Evolutionary conservation across 2,888 invertebrate genomes (phyloP).

Genomic region (Apocheima hispidaria): DNA sequence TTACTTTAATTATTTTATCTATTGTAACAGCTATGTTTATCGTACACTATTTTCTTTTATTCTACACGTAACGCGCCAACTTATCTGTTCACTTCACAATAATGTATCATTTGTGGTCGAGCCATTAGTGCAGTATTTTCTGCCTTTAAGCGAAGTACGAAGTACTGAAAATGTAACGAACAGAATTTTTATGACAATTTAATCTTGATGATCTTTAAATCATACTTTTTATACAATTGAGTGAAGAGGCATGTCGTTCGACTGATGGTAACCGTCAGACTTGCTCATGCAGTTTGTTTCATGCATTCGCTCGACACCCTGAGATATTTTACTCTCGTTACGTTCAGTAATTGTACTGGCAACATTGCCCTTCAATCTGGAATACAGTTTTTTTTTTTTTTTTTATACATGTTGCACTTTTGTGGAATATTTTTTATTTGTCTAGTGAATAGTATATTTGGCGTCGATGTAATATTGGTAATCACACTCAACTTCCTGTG

Average conservation of each 20-base stretch:
- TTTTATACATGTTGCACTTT: too few relatives aligned
- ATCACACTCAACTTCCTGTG: conserved; percentile 63
- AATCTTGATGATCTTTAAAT: not conserved
- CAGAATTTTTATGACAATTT: not conserved
- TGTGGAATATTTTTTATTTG: not conserved
- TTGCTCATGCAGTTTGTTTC: too few relatives aligned
- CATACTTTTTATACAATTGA: too few relatives aligned
- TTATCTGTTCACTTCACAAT: not conserved
- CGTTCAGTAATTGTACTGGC: too few relatives aligned
- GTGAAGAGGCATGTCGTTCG: too few relatives aligned
- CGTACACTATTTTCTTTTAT: conserved; percentile 34
- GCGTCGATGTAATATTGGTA: conserved; percentile 49
- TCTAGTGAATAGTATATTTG: not conserved
- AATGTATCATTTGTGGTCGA: not conserved
- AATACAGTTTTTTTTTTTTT: too few relatives aligned
- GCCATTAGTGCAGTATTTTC: not conserved
- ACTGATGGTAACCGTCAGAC: too few relatives aligned
- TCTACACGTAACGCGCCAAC: conserved; percentile 20
- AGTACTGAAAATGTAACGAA: not conserved
- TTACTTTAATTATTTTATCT: conserved; percentile 45
- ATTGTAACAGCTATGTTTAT: conserved; percentile 45
- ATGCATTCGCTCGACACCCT: too few relatives aligned
- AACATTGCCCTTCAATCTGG: too few relatives aligned
- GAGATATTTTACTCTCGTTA: too few relatives aligned
- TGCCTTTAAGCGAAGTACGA: not conserved